Base-by-base conservation (phyloP, 2,113 vertebrate species). In the Labrus mixtus region DNA sequence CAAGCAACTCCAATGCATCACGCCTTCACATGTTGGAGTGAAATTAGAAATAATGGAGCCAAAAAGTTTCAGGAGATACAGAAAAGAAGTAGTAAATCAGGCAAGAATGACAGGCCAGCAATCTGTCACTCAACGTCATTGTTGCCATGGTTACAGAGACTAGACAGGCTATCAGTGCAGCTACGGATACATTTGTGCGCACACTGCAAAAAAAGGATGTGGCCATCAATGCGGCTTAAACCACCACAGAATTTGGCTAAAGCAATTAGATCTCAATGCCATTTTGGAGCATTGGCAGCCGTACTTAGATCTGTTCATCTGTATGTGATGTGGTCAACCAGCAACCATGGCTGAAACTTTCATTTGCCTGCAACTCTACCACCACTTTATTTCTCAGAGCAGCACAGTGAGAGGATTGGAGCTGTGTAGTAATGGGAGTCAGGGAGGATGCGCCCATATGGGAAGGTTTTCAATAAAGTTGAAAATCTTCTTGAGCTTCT, bases 401-500 rank as follows among this genome's bases (percentile, higher is more conserved):
- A 33, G 29, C 29, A 33, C 1, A 33, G 29, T 33, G 29, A 33
- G 6, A 33, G 29, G 29, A 33, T 6, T 33, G 3, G 29, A 33
- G 64, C 48, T 39, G 50, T 10, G 11, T 39, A 8, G 22, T 39
- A 10, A 10, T 17, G 6, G 29, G 6, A 36, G 56, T 36, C 7
- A 36, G 29, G 8, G 29, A 55, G 53, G 53, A 23, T 55, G 9
- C 20, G 10, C 23, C 17, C 46, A 41, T 50, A 11, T 17, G 13
- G 36, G 36, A 22, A 43, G 25, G 8, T 33, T 66, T 66, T 66
- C 19, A 51, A 1, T 64, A 20, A 48, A 8, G 23, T 33, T 48
- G 45, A 64, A 64, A 64, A 51, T 37, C 46, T 51, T 29, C 9
- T 65, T 33, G 53, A 23, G 53, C 63, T 37, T 12, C 12, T 65